Base-by-base conservation (phyloP, 2,888 invertebrate species). In the Pemphredon lugubris region DNA sequence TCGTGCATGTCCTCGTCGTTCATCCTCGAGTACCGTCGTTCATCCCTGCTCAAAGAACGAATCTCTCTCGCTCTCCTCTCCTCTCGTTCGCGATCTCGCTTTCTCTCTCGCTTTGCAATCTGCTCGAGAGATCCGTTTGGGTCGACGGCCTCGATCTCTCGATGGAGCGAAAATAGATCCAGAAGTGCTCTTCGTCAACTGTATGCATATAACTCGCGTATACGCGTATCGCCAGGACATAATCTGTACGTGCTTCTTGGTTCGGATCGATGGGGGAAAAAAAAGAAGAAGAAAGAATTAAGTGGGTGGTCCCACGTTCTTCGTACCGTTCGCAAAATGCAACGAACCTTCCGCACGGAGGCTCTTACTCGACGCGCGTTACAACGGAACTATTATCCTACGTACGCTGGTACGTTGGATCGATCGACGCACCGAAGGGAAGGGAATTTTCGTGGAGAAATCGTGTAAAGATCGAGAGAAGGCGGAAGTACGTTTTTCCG, bases 141-240 rank as follows among this genome's bases (percentile, higher is more conserved):
- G 79, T 79, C 79, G 77, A 79, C 80, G 80, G 80, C 79, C 79
- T 77, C 77, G 67, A 79, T 79, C 79, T 80, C 77, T 79, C 80
- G 75, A 79, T 79, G 77, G 77, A 73, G 80, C 80, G 73, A 79
- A 79, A 79, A 79, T 79, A 79, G 79, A 79, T 79, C 66, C 73
- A 79, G 80, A 79, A 79, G 75, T 79, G 75, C 66, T 73, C 77
- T 66, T 79, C 80, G 75, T 80, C 80, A 77, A 80, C 80, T 73
- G 70, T 71, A 64, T n/a, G n/a, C n/a, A n/a, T n/a, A n/a, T n/a
- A n/a, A n/a, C n/a, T n/a, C n/a, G n/a, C n/a, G n/a, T n/a, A n/a
- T n/a, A n/a, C n/a, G n/a, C n/a, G n/a, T 79, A 79, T 73, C 61
- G 61, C 63, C 58, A 47, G 70, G 60, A 59, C 59, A 70, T n/a